Conservation (phyloP, 2,888 invertebrate genomes). For the Oxytorus armatus region DNA sequence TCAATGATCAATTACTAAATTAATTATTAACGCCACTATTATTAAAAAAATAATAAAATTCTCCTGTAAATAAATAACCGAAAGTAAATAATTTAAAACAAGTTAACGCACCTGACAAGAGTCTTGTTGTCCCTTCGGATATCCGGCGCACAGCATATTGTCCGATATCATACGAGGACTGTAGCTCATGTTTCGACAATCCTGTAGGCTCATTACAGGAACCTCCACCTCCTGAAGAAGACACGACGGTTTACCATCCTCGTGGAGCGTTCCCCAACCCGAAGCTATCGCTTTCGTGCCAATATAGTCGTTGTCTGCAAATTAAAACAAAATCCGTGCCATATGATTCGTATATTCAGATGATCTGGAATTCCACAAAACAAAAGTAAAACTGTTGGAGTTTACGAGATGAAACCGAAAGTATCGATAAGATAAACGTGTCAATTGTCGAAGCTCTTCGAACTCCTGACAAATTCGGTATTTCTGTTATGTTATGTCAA, state of each 20-base stretch:
- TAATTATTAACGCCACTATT: too few species aligned
- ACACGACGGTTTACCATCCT: conserved; percentile 94
- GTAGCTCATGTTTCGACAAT: conserved; percentile 89
- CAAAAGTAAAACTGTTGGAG: not conserved
- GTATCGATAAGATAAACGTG: conserved; percentile 11
- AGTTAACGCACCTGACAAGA: conserved; percentile 90
- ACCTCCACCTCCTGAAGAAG: conserved; percentile 93
- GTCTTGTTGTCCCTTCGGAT: conserved; percentile 90
- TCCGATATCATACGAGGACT: conserved; percentile 93
- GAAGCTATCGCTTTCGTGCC: conserved; percentile 91
- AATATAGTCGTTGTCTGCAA: conserved; percentile 88
- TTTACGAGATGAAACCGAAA: conserved; percentile 35
- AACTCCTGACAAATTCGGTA: too few species aligned
- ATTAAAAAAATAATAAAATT: conserved; percentile 1
- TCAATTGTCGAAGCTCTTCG: not conserved
- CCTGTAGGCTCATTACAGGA: conserved; percentile 85
- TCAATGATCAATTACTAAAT: too few species aligned
- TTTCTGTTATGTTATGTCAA: too few species aligned
- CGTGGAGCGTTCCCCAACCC: conserved; percentile 95
- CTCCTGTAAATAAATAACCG: not conserved
- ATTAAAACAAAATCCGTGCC: conserved; percentile 34
- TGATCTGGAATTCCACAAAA: not conserved
- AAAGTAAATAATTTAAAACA: conserved; percentile 1
- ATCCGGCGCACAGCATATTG: conserved; percentile 95
- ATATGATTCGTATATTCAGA: conserved; percentile 32